phyloP scores from a whole-genome alignment of 2,113 vertebrate species.

The Lepus europaeus region DNA sequence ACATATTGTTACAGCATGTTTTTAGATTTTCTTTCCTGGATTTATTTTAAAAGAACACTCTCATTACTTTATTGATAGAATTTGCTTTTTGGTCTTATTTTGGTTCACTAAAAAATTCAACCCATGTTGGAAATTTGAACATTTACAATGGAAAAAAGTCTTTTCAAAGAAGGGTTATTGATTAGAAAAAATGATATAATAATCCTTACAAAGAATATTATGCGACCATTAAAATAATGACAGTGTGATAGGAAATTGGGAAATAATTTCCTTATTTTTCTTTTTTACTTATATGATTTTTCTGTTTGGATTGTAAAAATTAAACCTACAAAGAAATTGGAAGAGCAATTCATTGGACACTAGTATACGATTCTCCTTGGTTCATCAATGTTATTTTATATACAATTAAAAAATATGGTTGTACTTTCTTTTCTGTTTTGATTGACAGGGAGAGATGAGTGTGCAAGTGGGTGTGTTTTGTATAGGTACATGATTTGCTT shows the following conservation, averaged over 20 bases:
- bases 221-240: not conserved
- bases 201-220: not conserved
- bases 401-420: not conserved
- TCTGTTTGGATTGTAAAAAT: not conserved
- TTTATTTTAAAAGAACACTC: slow-evolving; percentile 15
- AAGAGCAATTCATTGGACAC: not conserved
- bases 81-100: slow-evolving; percentile 30
- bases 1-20: not conserved
- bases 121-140: slow-evolving; percentile 37
- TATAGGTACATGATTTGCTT: not conserved
- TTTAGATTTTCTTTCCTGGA: not conserved
- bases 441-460: not conserved
- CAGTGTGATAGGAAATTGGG: not conserved
- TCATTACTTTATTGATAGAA: not conserved
- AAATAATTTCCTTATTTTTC: slow-evolving; percentile 12
- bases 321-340: not conserved
- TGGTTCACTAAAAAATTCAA: slow-evolving; percentile 29
- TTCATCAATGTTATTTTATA: not conserved
- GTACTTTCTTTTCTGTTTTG: slow-evolving; percentile 19
- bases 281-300: slow-evolving; percentile 10
- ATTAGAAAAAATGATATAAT: not conserved
- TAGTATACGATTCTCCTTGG: not conserved
- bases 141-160: slow-evolving; percentile 10
- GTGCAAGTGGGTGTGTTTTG: not conserved
- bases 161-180: not conserved